Conservation (phyloP, 37 sponge, comb jelly and placozoan genomes). For the Cliona cf. orientalis region DNA sequence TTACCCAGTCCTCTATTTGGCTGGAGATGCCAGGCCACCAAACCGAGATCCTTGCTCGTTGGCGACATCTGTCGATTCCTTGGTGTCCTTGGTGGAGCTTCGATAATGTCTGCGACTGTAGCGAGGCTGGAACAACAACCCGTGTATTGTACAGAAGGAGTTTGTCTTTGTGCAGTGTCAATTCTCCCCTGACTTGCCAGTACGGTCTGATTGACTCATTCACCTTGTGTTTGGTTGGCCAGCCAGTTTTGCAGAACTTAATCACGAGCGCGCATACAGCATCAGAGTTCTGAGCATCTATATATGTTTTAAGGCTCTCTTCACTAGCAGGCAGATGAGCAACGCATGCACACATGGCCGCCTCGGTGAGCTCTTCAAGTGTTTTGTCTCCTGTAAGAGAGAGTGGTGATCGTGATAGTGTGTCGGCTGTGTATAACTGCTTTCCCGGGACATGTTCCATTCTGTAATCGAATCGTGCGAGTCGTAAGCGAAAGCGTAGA, state of each 20-base stretch:
- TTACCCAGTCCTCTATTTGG: too few relatives aligned
- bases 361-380: neutral
- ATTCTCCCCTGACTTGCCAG: neutral
- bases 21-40: too few relatives aligned
- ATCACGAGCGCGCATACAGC: neutral
- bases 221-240: conserved; percentile 1
- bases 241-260: conserved; percentile 13
- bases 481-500: conserved; percentile 16
- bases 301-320: conserved; percentile 7
- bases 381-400: neutral
- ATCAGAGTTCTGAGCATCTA: conserved; percentile 22
- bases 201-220: neutral
- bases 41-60: too few relatives aligned
- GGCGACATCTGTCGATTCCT: neutral
- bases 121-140: neutral
- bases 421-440: conserved; percentile 21
- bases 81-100: neutral
- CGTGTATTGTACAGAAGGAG: conserved; percentile 2
- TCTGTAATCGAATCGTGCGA: conserved; percentile 23
- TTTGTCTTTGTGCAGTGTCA: neutral
- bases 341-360: neutral
- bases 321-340: conserved; percentile 13
- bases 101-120: neutral
- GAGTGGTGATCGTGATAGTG: conserved; percentile 23
- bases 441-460: conserved; percentile 37